Conservation (phyloP, 2,888 invertebrate genomes). For the Rhamnusium bicolor region DNA sequence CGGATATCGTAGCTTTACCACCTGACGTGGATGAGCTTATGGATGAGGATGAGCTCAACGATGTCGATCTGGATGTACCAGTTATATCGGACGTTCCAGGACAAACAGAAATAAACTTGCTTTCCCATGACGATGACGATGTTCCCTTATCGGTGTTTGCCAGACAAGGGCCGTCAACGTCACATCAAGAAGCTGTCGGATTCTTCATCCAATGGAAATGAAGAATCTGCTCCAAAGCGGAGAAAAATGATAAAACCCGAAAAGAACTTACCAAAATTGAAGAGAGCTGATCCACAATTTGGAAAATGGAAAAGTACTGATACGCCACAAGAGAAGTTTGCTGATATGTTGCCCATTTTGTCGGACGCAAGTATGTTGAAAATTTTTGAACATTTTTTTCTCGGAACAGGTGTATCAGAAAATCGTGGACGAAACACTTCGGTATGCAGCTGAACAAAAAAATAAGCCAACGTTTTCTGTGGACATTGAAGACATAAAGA, state of each 20-base stretch:
- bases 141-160: background rate
- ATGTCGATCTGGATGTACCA: constrained; percentile 37
- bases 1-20: constrained; percentile 46
- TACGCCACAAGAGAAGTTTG: background rate
- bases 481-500: background rate
- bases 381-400: constrained; percentile 2
- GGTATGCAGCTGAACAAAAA: background rate
- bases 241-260: background rate
- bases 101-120: background rate
- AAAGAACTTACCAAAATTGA: background rate
- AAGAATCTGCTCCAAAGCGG: too few species aligned
- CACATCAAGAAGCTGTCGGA: too few species aligned
- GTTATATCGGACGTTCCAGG: background rate
- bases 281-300: background rate
- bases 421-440: constrained; percentile 4
- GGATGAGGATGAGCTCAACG: constrained; percentile 43
- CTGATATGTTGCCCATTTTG: background rate
- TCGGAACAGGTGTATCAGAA: background rate
- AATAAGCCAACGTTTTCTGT: background rate
- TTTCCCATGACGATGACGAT: background rate
- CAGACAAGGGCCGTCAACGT: background rate
- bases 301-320: background rate
- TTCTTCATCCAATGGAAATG: too few species aligned
- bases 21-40: constrained; percentile 47
- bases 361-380: background rate